Percentiles rank a stretch among this genome's conserved stretches.
Conservation (phyloP, 1,140 invertebrate species). For the Leptinotarsa undecemlineata region DNA sequence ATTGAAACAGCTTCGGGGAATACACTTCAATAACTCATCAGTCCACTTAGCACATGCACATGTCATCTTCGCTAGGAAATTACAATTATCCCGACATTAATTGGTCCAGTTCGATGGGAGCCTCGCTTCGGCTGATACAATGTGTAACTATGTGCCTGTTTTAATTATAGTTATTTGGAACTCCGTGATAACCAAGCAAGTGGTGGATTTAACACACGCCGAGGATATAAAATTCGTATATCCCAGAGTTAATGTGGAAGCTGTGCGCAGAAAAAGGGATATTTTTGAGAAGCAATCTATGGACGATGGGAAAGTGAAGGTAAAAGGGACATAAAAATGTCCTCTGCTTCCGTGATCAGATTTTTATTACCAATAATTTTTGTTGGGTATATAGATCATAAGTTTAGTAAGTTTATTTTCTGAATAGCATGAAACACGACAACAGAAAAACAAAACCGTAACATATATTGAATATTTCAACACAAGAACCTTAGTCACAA, state of each 20-base stretch:
- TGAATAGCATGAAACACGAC: too few species aligned
- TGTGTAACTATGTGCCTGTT: not conserved
- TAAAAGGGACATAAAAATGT: too few species aligned
- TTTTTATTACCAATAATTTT: too few species aligned
- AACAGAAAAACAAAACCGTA: too few species aligned
- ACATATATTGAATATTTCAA: too few species aligned
- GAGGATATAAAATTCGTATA: not conserved
- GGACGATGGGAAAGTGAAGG: too few species aligned
- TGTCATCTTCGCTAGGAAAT: not conserved
- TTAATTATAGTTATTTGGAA: not conserved
- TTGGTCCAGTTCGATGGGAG: not conserved
- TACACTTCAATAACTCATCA: slow-evolving; percentile 4
- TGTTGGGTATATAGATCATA: too few species aligned
- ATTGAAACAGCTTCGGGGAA: not conserved
- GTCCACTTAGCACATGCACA: slow-evolving; percentile 7
- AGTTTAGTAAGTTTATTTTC: too few species aligned
- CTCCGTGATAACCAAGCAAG: not conserved
- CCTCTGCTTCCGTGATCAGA: too few species aligned
- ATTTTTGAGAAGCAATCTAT: not conserved
- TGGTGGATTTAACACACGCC: not conserved
- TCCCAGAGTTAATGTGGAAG: slow-evolving; percentile 3
- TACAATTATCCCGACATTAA: slow-evolving; percentile 6
- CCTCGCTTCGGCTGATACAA: not conserved
- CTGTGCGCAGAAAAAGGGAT: not conserved
- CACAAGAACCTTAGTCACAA: too few species aligned